Conservation (phyloP, 92 coral and sea anemone genomes). For the Anthopleura xanthogrammica region DNA sequence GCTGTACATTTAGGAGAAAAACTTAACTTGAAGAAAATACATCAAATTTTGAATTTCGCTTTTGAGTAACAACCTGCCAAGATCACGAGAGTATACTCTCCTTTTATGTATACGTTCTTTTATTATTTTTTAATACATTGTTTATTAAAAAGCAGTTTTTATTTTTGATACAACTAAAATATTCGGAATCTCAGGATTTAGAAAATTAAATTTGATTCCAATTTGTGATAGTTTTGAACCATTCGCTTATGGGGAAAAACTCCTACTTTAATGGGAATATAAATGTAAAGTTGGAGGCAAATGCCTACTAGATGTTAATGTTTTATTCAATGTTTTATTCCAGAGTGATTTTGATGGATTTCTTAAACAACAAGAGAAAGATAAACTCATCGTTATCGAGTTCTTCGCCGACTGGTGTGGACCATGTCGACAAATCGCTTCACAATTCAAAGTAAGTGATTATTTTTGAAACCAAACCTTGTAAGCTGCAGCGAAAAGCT, state of each 20-base stretch:
- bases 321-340: not conserved
- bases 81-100: too few relatives aligned
- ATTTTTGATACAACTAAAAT: not conserved
- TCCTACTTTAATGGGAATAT: not conserved
- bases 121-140: not conserved
- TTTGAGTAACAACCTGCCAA: too few relatives aligned
- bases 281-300: not conserved
- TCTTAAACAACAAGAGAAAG: conserved; percentile 25
- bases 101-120: too few relatives aligned
- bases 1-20: not conserved
- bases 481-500: not conserved
- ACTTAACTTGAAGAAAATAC: too few relatives aligned
- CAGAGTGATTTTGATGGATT: conserved; percentile 42
- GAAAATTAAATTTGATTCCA: not conserved
- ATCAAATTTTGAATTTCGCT: too few relatives aligned
- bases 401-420: conserved; percentile 85
- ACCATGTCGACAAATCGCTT: conserved; percentile 70
- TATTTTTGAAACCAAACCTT: not conserved
- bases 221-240: not conserved
- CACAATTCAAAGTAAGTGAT: conserved; percentile 46
- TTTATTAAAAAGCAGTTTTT: not conserved
- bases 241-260: not conserved
- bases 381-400: conserved; percentile 58
- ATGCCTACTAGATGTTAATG: not conserved
- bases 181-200: not conserved